A percentile compares a stretch with the other conserved stretches of the same genome.
Evolutionary conservation across 1,140 invertebrate species (phyloP).

Genomic region (Magallana gigas): DNA sequence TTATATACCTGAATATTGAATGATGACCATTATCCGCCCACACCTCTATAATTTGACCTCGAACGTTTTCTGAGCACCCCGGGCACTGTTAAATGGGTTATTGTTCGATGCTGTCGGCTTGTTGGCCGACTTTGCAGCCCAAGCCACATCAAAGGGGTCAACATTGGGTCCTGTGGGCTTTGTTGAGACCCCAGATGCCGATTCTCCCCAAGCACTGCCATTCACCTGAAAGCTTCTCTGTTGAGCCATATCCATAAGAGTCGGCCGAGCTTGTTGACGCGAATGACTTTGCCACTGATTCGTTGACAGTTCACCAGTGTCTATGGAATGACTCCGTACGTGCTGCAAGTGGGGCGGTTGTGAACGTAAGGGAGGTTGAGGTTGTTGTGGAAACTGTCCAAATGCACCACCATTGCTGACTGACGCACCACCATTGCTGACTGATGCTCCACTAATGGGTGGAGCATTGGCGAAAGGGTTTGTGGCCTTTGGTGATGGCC

Average conservation of each 20-base stretch:
- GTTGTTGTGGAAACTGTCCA: conserved; percentile 29
- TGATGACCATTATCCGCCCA: neutral
- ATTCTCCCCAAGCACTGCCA: conserved; percentile 67
- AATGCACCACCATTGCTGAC: conserved; percentile 63
- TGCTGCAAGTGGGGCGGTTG: conserved; percentile 74
- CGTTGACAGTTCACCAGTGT: conserved; percentile 72
- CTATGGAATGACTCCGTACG: conserved; percentile 83
- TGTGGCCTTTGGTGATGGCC: conserved; percentile 86
- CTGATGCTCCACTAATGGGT: conserved; percentile 46
- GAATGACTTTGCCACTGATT: conserved; percentile 54
- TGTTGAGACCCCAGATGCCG: conserved; percentile 66
- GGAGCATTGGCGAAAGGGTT: conserved; percentile 72
- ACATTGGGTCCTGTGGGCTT: conserved; percentile 53
- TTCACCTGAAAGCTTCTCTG: conserved; percentile 71
- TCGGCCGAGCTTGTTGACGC: conserved; percentile 63
- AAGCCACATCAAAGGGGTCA: conserved; percentile 93
- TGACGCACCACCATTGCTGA: conserved; percentile 39
- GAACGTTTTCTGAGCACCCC: conserved; percentile 79
- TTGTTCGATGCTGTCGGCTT: conserved; percentile 68
- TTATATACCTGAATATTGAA: neutral
- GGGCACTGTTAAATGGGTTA: conserved; percentile 81
- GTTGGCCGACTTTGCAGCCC: conserved; percentile 84
- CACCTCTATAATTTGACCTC: conserved; percentile 80
- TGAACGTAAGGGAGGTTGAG: conserved; percentile 57
- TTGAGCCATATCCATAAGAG: conserved; percentile 65